These are phyloP conservation scores for Cyphomyrus plagiostoma DNA, from an alignment of 2,113 vertebrate species.

Conservation along the genomic window DNA sequence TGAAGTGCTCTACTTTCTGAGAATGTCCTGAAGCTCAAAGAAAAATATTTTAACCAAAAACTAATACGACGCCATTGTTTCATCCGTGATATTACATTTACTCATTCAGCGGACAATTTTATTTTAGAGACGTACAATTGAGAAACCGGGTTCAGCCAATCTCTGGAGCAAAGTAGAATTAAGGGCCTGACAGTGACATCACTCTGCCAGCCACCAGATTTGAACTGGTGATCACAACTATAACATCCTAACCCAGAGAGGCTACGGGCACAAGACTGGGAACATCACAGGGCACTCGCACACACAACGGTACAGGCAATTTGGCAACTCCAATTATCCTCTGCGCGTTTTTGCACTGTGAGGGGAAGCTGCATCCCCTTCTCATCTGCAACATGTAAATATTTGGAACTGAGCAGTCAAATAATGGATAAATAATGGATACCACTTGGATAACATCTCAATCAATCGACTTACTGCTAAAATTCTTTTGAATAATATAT, in stretches of 20 bases:
- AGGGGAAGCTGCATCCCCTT: neutral
- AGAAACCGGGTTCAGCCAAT: neutral
- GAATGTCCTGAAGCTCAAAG: neutral
- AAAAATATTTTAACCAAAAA: neutral
- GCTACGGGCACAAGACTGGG: neutral
- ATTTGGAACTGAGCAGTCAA: neutral
- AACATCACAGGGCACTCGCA: neutral
- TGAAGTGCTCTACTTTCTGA: neutral
- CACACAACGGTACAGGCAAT: neutral
- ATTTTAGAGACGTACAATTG: neutral
- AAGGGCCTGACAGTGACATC: neutral
- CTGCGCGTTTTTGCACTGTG: neutral
- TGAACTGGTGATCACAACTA: neutral
- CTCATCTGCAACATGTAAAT: neutral
- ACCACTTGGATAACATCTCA: neutral
- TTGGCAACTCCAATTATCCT: neutral
- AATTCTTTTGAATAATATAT: neutral
- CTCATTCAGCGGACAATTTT: neutral
- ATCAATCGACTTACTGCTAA: neutral
- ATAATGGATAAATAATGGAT: neutral
- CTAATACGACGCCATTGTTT: neutral
- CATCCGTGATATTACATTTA: neutral
- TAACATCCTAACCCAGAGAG: neutral
- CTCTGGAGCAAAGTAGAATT: neutral
- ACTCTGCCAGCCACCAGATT: neutral